Evolutionary conservation across 2,888 invertebrate species (phyloP).

Genomic region (Scaptomyza reducta): DNA sequence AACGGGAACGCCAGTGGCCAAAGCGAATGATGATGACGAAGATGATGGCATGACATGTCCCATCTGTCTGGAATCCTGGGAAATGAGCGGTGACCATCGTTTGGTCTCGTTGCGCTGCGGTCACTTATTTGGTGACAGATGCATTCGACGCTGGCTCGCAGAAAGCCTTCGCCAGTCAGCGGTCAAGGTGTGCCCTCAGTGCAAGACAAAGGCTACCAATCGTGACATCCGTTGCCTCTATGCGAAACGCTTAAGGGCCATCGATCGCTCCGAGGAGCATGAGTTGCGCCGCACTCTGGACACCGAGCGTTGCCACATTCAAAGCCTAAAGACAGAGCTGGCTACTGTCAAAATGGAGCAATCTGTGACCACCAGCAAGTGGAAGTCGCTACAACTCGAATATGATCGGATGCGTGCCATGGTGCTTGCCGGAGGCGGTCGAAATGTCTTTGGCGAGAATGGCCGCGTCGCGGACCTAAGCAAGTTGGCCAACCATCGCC

Average conservation of each 20-base stretch:
- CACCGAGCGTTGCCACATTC: constrained; percentile 86
- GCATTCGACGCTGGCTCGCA: constrained; percentile 85
- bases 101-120: constrained; percentile 95
- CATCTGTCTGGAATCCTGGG: constrained; percentile 95
- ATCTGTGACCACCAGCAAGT: constrained; percentile 60
- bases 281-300: constrained; percentile 87
- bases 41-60: constrained; percentile 91
- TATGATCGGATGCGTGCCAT: constrained; percentile 72
- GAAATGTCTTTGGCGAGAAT: constrained; percentile 29
- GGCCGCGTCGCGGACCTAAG: constrained; percentile 8
- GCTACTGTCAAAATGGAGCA: constrained; percentile 83
- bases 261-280: constrained; percentile 92
- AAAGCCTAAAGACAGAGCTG: constrained; percentile 87
- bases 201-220: constrained; percentile 89
- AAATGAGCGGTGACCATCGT: constrained; percentile 93
- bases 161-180: constrained; percentile 80
- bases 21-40: constrained; percentile 84
- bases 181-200: constrained; percentile 91
- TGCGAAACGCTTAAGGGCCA: constrained; percentile 89
- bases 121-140: constrained; percentile 94
- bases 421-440: constrained; percentile 50
- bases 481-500: constrained; percentile 68
- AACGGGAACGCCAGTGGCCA: constrained; percentile 66
- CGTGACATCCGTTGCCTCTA: constrained; percentile 92
- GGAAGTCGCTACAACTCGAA: constrained; percentile 67